These are phyloP conservation scores for Unio pictorum DNA, from an alignment of 2,888 invertebrate genomes.

Conservation along the genomic window DNA sequence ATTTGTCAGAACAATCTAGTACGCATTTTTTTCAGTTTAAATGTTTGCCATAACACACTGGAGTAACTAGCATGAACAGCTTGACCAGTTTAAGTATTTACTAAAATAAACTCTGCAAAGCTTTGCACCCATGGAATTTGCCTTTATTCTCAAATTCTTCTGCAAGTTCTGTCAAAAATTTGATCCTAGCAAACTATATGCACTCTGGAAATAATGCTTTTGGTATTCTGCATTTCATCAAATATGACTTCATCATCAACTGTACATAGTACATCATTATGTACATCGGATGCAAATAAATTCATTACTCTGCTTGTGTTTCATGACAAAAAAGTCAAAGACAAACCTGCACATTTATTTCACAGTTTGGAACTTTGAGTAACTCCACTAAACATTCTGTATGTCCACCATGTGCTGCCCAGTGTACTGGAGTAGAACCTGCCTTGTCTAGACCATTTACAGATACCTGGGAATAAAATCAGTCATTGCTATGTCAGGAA, in stretches of 20 bases:
- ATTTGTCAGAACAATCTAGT: no score
- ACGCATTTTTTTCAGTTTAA: no score
- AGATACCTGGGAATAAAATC: conserved; percentile 72
- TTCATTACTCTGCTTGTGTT: conserved; percentile 8
- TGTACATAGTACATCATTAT: not conserved
- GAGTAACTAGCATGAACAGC: no score
- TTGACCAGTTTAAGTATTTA: no score
- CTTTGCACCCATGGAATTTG: no score
- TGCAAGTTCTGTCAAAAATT: no score
- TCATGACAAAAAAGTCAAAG: not conserved
- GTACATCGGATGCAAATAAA: not conserved
- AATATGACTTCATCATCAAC: not conserved
- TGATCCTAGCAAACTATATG: no score
- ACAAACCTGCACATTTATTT: conserved; percentile 72
- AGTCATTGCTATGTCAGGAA: not conserved
- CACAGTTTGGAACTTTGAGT: conserved; percentile 73
- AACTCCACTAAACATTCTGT: conserved; percentile 75
- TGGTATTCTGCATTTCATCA: no score
- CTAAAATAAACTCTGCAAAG: no score
- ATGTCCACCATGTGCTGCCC: conserved; percentile 79
- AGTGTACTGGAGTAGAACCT: conserved; percentile 79
- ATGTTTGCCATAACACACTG: no score
- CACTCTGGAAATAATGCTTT: no score
- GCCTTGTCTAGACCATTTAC: conserved; percentile 79
- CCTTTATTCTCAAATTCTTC: no score